Percentiles rank a stretch among this genome's conserved stretches.
Evolutionary conservation across 2,113 vertebrate species (phyloP).

Genomic region (Myotis yumanensis): DNA sequence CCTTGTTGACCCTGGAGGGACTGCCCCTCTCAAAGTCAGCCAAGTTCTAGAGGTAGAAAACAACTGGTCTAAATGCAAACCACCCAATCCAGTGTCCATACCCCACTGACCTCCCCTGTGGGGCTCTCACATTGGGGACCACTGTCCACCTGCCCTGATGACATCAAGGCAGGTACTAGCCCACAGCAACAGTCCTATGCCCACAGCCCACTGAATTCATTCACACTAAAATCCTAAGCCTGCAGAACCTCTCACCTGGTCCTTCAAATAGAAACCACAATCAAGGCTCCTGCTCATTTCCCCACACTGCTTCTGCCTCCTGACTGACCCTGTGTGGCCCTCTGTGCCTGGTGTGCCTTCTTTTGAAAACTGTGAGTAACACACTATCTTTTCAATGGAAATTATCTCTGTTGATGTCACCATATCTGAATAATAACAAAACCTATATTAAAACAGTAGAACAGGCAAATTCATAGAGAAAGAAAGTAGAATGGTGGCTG

Average conservation of each 20-base stretch:
- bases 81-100: background rate
- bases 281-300: background rate
- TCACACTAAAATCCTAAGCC: background rate
- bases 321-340: no score
- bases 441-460: background rate
- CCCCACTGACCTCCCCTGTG: accelerated
- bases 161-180: background rate
- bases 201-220: background rate
- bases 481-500: background rate
- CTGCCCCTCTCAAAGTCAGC: background rate
- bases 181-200: background rate
- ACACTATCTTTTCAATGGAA: background rate
- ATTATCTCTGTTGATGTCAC: background rate
- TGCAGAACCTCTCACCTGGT: no score
- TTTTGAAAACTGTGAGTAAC: background rate
- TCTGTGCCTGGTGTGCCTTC: no score
- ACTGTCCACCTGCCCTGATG: background rate
- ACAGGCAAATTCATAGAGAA: background rate
- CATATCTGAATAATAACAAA: background rate
- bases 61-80: background rate
- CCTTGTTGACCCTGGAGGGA: background rate
- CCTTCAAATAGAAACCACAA: background rate
- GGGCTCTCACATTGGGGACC: background rate
- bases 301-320: background rate
- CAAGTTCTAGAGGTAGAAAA: background rate